These are phyloP conservation scores for Catharus ustulatus DNA, from an alignment of 2,797 vertebrate genomes.

Conservation along the genomic window DNA sequence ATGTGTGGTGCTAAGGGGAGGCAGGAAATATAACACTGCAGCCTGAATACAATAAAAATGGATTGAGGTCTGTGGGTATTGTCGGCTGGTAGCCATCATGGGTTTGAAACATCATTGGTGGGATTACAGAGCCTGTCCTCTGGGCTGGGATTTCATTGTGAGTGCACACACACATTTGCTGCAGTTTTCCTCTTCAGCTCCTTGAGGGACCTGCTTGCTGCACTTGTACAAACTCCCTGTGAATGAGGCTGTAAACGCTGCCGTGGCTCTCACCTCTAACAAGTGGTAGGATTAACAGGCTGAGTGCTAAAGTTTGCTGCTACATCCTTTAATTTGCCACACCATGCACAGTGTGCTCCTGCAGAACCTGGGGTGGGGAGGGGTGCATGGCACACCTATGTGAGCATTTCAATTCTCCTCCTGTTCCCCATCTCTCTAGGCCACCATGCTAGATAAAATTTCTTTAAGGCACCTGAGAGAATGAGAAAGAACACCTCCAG, in stretches of 20 bases:
- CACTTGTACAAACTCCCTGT: constrained; percentile 76
- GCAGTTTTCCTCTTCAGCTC: constrained; percentile 73
- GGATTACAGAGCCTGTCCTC: constrained; percentile 91
- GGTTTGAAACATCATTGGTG: constrained; percentile 89
- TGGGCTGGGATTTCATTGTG: constrained; percentile 83
- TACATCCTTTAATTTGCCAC: background rate
- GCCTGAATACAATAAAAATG: constrained; percentile 98
- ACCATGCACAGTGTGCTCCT: background rate
- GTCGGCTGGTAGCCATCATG: constrained; percentile 91
- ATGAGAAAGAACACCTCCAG: constrained; percentile 8
- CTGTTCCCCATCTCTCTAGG: background rate
- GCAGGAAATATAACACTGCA: constrained; percentile 95
- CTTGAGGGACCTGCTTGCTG: constrained; percentile 78
- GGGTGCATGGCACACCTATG: background rate
- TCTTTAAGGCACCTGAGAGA: constrained; percentile 54
- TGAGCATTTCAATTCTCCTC: background rate
- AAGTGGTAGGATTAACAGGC: background rate
- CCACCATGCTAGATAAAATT: constrained; percentile 63
- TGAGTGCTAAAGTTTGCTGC: background rate
- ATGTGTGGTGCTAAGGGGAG: constrained; percentile 96
- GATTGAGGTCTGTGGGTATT: constrained; percentile 92
- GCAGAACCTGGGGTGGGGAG: background rate
- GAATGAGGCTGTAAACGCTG: constrained; percentile 65
- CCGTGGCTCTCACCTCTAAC: background rate
- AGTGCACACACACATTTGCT: constrained; percentile 71